Conservation (phyloP, 2,797 vertebrate genomes). For the Acanthopagrus latus region DNA sequence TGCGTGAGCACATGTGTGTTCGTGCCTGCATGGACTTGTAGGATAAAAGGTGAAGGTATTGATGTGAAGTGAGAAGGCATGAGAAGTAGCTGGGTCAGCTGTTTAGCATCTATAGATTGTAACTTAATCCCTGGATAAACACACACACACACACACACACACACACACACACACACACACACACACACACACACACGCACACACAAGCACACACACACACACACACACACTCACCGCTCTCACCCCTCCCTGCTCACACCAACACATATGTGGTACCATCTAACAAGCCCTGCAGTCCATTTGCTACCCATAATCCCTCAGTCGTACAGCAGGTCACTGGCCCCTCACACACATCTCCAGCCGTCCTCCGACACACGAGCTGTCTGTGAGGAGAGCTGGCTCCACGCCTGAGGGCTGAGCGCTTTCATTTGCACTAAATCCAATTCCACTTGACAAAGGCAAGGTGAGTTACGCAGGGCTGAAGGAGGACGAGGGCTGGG, state of each 20-base stretch:
- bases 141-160: constrained; percentile 8
- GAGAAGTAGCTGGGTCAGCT: constrained; percentile 56
- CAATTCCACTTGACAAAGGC: constrained; percentile 56
- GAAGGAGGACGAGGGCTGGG: constrained; percentile 44
- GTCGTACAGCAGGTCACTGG: constrained; percentile 6
- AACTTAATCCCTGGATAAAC: constrained; percentile 52
- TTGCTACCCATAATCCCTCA: constrained; percentile 31
- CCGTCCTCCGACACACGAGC: constrained; percentile 34
- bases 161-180: background rate
- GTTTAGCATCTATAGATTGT: constrained; percentile 57
- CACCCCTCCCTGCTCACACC: background rate
- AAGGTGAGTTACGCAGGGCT: constrained; percentile 27
- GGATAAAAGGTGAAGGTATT: constrained; percentile 63
- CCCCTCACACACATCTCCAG: constrained; percentile 39
- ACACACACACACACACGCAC: background rate
- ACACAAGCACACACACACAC: too few relatives aligned
- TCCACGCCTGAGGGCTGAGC: constrained; percentile 17
- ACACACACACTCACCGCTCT: background rate
- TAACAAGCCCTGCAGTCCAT: constrained; percentile 25
- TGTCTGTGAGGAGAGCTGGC: constrained; percentile 39
- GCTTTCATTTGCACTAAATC: constrained; percentile 59
- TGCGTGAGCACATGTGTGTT: background rate
- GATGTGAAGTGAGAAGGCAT: constrained; percentile 44
- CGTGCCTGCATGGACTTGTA: background rate
- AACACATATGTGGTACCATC: constrained; percentile 18